Base-by-base conservation (phyloP, 2,888 invertebrate genomes). In the Carcina quercana region DNA sequence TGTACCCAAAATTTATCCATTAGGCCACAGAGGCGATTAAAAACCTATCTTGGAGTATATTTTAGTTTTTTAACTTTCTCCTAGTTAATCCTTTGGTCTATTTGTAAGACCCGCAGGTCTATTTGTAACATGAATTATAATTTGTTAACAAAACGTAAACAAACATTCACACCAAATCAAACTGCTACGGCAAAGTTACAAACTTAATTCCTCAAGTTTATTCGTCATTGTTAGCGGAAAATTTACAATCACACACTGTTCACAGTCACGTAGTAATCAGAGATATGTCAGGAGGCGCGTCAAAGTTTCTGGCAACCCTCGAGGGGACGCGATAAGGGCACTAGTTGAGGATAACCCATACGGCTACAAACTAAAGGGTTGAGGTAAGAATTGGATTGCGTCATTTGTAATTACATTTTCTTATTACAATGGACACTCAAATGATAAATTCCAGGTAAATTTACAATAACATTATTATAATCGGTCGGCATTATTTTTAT, bases 161-260 rank as follows among this genome's bases (percentile, higher is more conserved):
- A 34, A 30, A 34, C 10, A 32, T 37, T 27, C 13, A 30, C 22
- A 7, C 15, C 21, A 13, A 30, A 22, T 15, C 30, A 30, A 30
- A 27, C 10, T 24, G 26, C 15, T 30, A 30, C 20, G 27, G 20
- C 15, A 5, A 33, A 28, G 13, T 27, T 14, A 21, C 24, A 21
- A 47, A 50, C 45, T 45, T 44, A 40, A 43, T 46, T 43, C 34
- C n/a, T 12, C 25, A 31, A 45, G 42, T 45, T 43, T 34, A 36
- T 34, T 29, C 17, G 39, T 43, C 40, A 42, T 43, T 48, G 43
- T 45, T 38, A 39, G 36, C 27, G 22, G 32, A 15, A 28, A 31
- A 50, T 53, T 50, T 47, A 42, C 50, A 49, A 38, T 43, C 32
- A n/a, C 11, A 15, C 17, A 20, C 40, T 31, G 28, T 31, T 8